These are phyloP conservation scores for Cuniculus paca DNA, from an alignment of 2,797 vertebrate species.

Conservation along the genomic window DNA sequence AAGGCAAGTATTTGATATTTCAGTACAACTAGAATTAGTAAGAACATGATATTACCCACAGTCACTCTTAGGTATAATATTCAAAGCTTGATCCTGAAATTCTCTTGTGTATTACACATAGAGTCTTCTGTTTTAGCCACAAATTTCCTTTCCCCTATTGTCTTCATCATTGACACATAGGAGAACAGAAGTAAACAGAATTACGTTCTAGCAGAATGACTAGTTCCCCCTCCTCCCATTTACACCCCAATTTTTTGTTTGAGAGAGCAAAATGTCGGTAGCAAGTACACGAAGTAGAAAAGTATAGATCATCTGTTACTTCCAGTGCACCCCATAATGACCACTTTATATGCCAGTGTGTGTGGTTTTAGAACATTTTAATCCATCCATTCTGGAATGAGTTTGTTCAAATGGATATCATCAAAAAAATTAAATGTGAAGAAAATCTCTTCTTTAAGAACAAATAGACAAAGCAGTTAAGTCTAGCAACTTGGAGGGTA, in stretches of 20 bases:
- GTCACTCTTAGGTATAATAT: not conserved
- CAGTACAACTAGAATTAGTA: not conserved
- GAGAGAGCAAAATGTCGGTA: not conserved
- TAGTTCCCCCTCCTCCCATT: fast-evolving
- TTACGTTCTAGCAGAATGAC: not conserved
- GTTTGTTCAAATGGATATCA: not conserved
- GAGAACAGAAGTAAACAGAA: not conserved
- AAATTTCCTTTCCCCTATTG: not conserved
- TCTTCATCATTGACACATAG: not conserved
- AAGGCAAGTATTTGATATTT: not conserved
- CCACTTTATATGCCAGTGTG: not conserved
- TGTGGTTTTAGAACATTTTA: not conserved
- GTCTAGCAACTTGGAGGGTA: not conserved
- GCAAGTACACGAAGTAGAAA: not conserved
- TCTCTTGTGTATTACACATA: not conserved
- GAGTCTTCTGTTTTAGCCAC: not conserved
- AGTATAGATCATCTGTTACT: not conserved
- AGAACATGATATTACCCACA: not conserved
- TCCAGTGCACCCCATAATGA: fast-evolving
- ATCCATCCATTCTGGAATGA: not conserved
- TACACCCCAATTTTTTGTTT: not conserved
- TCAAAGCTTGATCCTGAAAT: not conserved
- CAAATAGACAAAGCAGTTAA: not conserved
- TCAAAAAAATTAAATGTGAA: conserved; percentile 7
- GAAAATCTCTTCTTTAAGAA: not conserved